These are phyloP conservation scores for Aythya fuligula DNA, from an alignment of 2,797 vertebrate species.

Conservation along the genomic window DNA sequence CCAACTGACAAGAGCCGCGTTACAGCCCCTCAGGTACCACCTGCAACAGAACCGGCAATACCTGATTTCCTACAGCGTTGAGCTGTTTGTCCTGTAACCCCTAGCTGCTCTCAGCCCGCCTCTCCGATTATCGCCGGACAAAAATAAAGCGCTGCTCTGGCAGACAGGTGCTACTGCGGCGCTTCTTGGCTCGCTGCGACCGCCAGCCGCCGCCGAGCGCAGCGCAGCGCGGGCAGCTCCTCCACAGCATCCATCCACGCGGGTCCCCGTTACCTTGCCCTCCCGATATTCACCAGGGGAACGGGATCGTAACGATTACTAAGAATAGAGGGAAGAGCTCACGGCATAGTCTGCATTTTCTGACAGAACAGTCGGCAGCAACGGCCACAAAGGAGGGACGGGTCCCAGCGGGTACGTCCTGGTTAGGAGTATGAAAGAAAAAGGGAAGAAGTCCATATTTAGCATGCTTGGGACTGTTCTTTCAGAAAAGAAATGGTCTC, in stretches of 20 bases:
- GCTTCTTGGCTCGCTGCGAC: background rate
- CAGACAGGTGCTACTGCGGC: background rate
- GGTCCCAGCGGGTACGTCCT: conserved; percentile 9
- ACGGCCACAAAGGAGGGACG: background rate
- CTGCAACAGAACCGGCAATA: background rate
- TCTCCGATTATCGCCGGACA: background rate
- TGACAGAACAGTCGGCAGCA: background rate
- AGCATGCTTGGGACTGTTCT: background rate
- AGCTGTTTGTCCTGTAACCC: background rate
- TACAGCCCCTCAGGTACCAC: background rate
- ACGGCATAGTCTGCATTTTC: background rate
- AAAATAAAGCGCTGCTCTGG: conserved; percentile 7
- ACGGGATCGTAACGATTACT: background rate
- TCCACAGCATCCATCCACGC: background rate
- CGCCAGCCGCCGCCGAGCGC: fast-evolving
- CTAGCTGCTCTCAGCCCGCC: conserved; percentile 21
- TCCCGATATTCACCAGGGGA: background rate
- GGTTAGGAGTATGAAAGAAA: background rate
- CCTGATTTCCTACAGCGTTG: background rate
- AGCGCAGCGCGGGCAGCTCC: fast-evolving
- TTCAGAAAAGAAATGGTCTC: background rate
- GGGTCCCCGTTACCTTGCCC: background rate
- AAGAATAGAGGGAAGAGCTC: background rate
- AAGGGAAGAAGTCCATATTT: background rate
- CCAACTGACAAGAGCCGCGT: background rate